These are phyloP conservation scores for Cossypha caffra DNA, from an alignment of 2,797 vertebrate species.

Conservation along the genomic window DNA sequence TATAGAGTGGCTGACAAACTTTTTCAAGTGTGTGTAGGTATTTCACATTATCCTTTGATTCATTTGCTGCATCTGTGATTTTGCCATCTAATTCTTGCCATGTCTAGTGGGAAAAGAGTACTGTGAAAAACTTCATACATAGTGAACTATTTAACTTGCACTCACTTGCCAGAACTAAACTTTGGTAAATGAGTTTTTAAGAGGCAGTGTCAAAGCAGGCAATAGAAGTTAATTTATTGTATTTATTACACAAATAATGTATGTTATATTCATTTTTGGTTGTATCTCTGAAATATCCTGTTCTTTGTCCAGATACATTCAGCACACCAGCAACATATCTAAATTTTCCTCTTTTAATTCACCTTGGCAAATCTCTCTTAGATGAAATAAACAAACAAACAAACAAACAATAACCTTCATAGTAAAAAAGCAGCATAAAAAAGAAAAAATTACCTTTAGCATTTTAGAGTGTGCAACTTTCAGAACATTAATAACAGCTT, in stretches of 20 bases:
- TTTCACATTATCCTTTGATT: conserved; percentile 86
- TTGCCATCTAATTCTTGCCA: conserved; percentile 82
- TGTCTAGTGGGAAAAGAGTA: conserved; percentile 61
- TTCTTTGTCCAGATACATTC: neutral
- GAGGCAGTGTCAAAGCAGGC: neutral
- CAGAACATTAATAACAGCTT: conserved; percentile 80
- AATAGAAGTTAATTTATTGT: neutral
- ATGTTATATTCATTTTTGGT: neutral
- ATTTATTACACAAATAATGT: neutral
- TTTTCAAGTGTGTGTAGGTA: conserved; percentile 82
- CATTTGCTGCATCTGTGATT: conserved; percentile 83
- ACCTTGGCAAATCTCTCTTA: neutral
- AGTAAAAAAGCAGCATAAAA: neutral
- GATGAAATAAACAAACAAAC: neutral
- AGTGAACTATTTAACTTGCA: neutral
- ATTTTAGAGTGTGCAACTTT: conserved; percentile 77
- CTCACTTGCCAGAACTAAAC: neutral
- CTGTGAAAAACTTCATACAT: neutral
- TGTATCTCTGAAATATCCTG: neutral
- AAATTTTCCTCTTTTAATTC: neutral
- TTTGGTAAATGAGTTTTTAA: neutral
- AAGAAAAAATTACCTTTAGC: conserved; percentile 73
- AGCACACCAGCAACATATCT: neutral
- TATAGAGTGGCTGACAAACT: conserved; percentile 84
- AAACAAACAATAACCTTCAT: rapidly evolving